A percentile compares a stretch with the other conserved stretches of the same genome.
phyloP scores from a whole-genome alignment of 1,140 invertebrate genomes.

The Lithobius niger region DNA sequence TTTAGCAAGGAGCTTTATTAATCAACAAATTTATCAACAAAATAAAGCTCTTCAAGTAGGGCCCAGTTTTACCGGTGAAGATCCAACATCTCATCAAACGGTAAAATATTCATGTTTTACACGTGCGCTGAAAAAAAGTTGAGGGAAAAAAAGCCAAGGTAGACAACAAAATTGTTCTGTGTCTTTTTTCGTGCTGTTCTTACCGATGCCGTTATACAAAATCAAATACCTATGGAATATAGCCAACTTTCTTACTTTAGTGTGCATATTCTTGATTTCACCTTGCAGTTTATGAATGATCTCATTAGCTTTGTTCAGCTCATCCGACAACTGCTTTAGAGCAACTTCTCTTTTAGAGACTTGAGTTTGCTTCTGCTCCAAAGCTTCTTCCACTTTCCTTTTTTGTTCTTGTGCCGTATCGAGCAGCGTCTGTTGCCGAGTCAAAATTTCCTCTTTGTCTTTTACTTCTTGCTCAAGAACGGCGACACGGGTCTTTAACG shows the following conservation, averaged over 20 bases:
- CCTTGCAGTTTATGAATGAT: constrained; percentile 54
- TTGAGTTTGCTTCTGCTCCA: constrained; percentile 42
- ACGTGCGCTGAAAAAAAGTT: no score
- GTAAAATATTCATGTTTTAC: no score
- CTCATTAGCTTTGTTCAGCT: constrained; percentile 61
- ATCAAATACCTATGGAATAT: no score
- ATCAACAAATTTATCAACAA: no score
- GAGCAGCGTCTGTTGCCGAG: constrained; percentile 39
- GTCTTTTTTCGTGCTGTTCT: no score
- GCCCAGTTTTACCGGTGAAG: no score
- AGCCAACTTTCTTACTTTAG: constrained; percentile 7
- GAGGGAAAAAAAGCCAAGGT: no score
- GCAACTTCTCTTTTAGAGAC: constrained; percentile 46
- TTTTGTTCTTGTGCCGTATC: constrained; percentile 35
- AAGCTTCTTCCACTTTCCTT: constrained; percentile 42
- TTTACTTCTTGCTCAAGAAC: constrained; percentile 39
- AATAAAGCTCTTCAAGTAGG: no score
- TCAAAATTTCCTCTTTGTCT: constrained; percentile 40
- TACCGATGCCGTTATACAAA: no score
- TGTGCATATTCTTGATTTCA: constrained; percentile 30
- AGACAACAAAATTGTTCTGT: no score
- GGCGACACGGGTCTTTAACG: background rate
- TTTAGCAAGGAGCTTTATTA: no score
- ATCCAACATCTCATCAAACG: no score
- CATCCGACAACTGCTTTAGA: constrained; percentile 48